Evolutionary conservation across 2,888 invertebrate genomes (phyloP), one percentile per base, ranked within the genome.

Genomic region (Conomelus anceps): DNA sequence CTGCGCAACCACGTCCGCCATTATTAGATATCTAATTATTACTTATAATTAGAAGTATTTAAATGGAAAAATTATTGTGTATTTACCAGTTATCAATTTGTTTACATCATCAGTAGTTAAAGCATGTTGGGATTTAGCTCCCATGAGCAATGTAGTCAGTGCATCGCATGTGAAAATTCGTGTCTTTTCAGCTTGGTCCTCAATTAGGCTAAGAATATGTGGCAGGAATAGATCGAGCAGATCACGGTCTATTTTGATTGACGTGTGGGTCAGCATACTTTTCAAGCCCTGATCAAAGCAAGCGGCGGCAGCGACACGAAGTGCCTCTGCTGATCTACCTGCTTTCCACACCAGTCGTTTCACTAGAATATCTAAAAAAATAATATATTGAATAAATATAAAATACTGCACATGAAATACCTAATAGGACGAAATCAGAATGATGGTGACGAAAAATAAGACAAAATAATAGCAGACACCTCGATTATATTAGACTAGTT

Each of bases 261-360:
- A 41, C 4, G 87, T 22, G 3, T 23, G 20, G 23, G 24, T 13
- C 11, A 89, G 22, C 24, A 89, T 85, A 41, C 86, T 88, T 34
- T 88, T 86, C 88, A 91, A 88, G 0, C 89, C 89, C 23, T 89
- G 89, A 7, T 96, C 94, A 17, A 97, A 94, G 91, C 97, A 97
- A 0, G 96, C 95, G 0, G 96, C 95, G 4, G 97, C 96, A 41
- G 97, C 96, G 0, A 96, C 96, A 87, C 98, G 94, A 88, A 97
- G 95, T 0, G 97, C 96, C 92, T 96, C 96, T 0, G 97, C 96
- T 0, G 96, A 95, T 86, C 96, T 94, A 0, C 98, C 98, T 13
- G 97, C 96, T 3, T 94, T 94, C 98, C 98, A 98, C 22, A 96
- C 95, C 90, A 97, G 93, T 91, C 96, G 96, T 0, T 96, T 96